These are phyloP conservation scores for Norana najaformis DNA, from an alignment of 2,888 invertebrate species.

Conservation along the genomic window DNA sequence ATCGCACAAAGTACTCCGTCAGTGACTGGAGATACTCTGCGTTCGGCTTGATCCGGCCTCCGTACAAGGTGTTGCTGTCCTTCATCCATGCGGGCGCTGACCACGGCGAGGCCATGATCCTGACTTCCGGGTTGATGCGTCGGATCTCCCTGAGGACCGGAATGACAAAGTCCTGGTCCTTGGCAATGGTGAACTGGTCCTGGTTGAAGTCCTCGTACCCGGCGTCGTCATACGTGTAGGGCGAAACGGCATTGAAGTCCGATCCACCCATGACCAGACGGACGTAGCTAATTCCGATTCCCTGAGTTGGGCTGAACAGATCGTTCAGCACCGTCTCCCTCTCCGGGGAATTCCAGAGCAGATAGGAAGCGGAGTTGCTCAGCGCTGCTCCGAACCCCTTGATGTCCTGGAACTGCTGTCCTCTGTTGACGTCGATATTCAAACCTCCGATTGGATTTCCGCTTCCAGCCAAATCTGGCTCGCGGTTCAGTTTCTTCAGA, in stretches of 20 bases:
- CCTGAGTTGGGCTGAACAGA: conserved; percentile 35
- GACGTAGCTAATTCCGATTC: conserved; percentile 39
- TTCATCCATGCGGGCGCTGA: conserved; percentile 44
- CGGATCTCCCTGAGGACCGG: conserved; percentile 39
- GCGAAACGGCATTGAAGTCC: conserved; percentile 40
- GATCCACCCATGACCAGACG: conserved; percentile 43
- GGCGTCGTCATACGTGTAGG: conserved; percentile 42
- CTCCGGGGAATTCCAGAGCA: conserved; percentile 36
- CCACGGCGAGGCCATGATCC: conserved; percentile 43
- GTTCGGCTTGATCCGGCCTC: conserved; percentile 25
- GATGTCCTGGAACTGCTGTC: conserved; percentile 35
- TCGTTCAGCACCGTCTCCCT: conserved; percentile 27
- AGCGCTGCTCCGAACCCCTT: conserved; percentile 43
- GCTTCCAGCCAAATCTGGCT: conserved; percentile 4
- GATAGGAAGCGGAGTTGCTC: conserved; percentile 38
- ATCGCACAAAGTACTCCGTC: conserved; percentile 42
- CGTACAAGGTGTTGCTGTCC: conserved; percentile 29
- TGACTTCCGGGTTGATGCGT: conserved; percentile 35
- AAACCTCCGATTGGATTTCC: conserved; percentile 25
- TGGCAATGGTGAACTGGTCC: conserved; percentile 39
- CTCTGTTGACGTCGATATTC: conserved; percentile 28
- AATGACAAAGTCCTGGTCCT: conserved; percentile 39
- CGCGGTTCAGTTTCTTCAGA: conserved; percentile 3
- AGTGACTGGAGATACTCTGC: conserved; percentile 31
- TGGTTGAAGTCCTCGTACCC: conserved; percentile 35